phyloP scores from a whole-genome alignment of 2,797 vertebrate genomes.

The Trachops cirrhosus region DNA sequence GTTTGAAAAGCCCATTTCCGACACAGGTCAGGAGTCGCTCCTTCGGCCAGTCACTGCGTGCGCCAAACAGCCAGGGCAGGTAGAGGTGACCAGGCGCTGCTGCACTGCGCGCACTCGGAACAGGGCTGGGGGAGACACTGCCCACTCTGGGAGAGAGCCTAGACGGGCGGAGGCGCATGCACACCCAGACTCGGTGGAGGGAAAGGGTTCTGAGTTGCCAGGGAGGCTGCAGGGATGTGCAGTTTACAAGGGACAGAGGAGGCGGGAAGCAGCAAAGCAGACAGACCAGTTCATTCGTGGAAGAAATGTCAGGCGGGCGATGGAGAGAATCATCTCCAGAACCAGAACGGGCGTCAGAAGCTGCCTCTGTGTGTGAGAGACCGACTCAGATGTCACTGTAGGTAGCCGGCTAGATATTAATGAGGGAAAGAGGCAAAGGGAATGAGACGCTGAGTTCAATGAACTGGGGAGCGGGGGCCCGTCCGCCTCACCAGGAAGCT shows the following conservation, averaged over 20 bases:
- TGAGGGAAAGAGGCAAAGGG: no score
- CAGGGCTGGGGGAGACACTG: no score
- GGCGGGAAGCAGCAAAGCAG: not conserved
- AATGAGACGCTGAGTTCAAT: no score
- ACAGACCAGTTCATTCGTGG: not conserved
- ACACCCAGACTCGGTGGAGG: accelerated
- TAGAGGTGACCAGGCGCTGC: not conserved
- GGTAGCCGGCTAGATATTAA: no score
- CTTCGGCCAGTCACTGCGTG: no score
- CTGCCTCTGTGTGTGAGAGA: accelerated
- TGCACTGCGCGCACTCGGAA: not conserved
- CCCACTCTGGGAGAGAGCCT: not conserved
- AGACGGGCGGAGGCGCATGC: accelerated
- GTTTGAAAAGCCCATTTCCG: not conserved
- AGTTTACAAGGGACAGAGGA: not conserved
- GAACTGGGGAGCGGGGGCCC: no score
- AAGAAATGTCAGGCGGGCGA: no score
- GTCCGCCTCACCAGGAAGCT: no score
- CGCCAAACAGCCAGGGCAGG: not conserved
- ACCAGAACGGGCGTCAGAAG: not conserved
- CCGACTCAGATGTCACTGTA: no score
- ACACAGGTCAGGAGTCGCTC: not conserved
- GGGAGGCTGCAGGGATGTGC: accelerated
- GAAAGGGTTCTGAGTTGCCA: not conserved
- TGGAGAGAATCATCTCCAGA: accelerated